A percentile compares a stretch with the other conserved stretches of the same genome.
Conservation (phyloP, 2,888 invertebrate genomes). For the Eudemis profundana region DNA sequence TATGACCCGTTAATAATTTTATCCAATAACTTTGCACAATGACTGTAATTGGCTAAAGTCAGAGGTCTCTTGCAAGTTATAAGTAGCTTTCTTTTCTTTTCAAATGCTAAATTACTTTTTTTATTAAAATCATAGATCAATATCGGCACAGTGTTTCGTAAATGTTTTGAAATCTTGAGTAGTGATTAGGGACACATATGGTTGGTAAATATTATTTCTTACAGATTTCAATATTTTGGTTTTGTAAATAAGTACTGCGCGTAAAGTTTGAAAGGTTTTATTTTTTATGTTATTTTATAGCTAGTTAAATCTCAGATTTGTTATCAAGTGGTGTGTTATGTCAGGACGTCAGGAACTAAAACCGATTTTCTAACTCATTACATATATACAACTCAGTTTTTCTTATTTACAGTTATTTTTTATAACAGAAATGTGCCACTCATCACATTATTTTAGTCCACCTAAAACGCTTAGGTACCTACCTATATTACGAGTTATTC, state of each 20-base stretch:
- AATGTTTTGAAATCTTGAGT: slow-evolving; percentile 38
- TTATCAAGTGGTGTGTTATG: too few species aligned
- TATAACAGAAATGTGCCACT: too few species aligned
- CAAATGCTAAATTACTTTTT: slow-evolving; percentile 44
- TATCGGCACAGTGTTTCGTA: slow-evolving; percentile 23
- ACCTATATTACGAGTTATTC: too few species aligned
- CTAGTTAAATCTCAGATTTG: too few species aligned
- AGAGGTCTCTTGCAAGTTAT: slow-evolving; percentile 56
- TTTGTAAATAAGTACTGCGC: neutral
- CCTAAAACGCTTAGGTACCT: too few species aligned
- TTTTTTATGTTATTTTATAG: too few species aligned
- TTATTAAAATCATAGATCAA: slow-evolving; percentile 43
- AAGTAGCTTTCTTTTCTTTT: slow-evolving; percentile 45
- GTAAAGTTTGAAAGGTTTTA: too few species aligned
- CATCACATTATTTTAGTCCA: neutral
- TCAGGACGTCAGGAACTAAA: too few species aligned
- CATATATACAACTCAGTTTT: too few species aligned
- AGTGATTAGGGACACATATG: slow-evolving; percentile 6
- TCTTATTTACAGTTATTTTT: too few species aligned
- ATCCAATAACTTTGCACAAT: slow-evolving; percentile 59
- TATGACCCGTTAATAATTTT: slow-evolving; percentile 54
- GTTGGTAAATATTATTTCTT: slow-evolving; percentile 12
- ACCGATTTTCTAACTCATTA: too few species aligned
- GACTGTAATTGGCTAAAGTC: slow-evolving; percentile 65
- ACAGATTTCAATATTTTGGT: neutral